Evolutionary conservation across 2,797 vertebrate species (phyloP).

Genomic region (Argya squamiceps): DNA sequence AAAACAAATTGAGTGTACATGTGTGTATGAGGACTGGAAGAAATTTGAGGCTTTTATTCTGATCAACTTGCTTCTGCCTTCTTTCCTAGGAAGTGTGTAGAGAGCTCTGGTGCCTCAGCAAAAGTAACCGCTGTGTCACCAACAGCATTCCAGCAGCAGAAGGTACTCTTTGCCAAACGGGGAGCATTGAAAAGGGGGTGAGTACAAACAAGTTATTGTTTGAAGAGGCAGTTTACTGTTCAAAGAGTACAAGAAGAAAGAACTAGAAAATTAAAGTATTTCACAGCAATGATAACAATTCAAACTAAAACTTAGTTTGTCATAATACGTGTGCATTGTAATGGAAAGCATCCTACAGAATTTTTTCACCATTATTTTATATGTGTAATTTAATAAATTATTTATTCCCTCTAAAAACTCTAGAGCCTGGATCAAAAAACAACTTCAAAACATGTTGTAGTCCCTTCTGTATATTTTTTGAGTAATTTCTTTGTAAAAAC

Average conservation of each 20-base stretch:
- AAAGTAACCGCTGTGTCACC: constrained; percentile 99
- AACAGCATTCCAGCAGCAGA: constrained; percentile 96
- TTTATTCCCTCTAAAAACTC: not conserved
- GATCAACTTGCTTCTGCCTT: constrained; percentile 97
- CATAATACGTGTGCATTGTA: not conserved
- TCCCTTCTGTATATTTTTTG: not conserved
- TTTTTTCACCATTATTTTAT: not conserved
- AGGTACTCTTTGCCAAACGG: constrained; percentile 95
- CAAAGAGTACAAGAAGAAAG: not conserved
- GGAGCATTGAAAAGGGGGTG: constrained; percentile 97
- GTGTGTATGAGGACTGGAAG: not conserved
- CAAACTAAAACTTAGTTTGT: not conserved
- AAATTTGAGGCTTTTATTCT: constrained; percentile 79
- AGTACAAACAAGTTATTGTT: constrained; percentile 78
- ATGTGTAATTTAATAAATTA: not conserved
- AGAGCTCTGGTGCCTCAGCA: constrained; percentile 99
- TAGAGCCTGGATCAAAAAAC: not conserved
- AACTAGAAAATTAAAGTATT: not conserved
- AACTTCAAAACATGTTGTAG: not conserved
- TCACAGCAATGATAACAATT: not conserved
- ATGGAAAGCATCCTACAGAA: not conserved
- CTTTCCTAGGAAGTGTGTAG: constrained; percentile 99
- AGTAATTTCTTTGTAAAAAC: not conserved
- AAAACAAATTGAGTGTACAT: not conserved
- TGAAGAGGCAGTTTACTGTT: not conserved